Evolutionary conservation across 2,797 vertebrate genomes (phyloP), one percentile per base, ranked within the genome.

Genomic region (Chaetodon trifasciatus): DNA sequence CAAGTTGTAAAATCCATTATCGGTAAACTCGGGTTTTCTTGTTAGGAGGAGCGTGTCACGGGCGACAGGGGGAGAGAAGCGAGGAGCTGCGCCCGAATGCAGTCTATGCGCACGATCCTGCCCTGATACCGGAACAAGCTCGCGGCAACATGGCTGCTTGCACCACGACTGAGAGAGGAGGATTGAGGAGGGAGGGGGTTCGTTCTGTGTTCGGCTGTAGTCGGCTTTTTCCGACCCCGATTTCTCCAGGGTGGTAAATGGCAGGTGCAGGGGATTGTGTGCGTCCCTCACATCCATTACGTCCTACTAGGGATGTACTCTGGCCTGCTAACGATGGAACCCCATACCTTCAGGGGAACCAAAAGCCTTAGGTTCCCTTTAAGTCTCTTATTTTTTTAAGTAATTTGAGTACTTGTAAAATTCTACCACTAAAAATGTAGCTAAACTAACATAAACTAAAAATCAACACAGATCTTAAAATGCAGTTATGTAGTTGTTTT

Each of bases 121-220:
- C 90, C 88, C 90, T 93, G 90, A 95, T 95, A 95, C 96, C 96
- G 96, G 96, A 96, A 96, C 95, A 95, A 93, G 91, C 94, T 92
- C 93, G 72, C 92, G 60, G 92, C 93, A 96, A 96, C 95, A 96
- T 96, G 95, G 95, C 95, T 93, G 95, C 94, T 93, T 94, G 94
- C 92, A 93, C 93, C 92, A 93, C 93, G 89, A 92, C 91, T 88
- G 84, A 85, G 72, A 63, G 89, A 91, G 76, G 76, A 83, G 79
- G 79, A 76, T 23, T 10, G 28, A 67, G 69, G 64, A 74, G 84
- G 86, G 83, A 52, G 81, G 81, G 74, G 73, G 70, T 47, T 84
- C 70, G 81, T 21, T 57, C 53, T 8, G 70, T 5, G 67, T 55
- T 94, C 93, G 93, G 86, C 66, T 88, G 10, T 5, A n/a, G 67